Base-by-base conservation (phyloP, 2,888 invertebrate genomes). In the Timandra comae region DNA sequence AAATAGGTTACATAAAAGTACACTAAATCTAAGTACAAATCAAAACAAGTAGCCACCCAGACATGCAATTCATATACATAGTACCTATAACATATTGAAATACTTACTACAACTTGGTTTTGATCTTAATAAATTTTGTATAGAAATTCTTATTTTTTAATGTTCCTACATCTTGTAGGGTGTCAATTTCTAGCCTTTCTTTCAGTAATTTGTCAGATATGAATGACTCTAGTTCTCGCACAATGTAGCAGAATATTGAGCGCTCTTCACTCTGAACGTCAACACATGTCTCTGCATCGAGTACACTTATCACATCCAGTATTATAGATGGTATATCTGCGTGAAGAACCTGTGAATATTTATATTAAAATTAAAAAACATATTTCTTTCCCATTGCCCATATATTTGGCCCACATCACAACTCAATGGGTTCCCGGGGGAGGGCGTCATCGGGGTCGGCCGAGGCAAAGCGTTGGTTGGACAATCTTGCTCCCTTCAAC, bases 81-180 rank as follows among this genome's bases (percentile, higher is more conserved):
- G n/a, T n/a, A n/a, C n/a, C n/a, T n/a, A n/a, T n/a, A n/a, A n/a
- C n/a, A n/a, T n/a, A n/a, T n/a, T n/a, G n/a, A n/a, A 20, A 51
- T 79, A 93, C 97, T 91, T 89, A 98, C 97, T 97, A 99, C 63
- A 99, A 86, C 81, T 97, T 97, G 29, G 99, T 99, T 87, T 98
- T 99, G 38, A 97, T 94, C 90, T 97, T 97, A 58, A 99, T 98
- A 76, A 97, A 98, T 74, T 96, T 97, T 27, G 95, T 95, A 73
- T 95, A 94, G 80, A 96, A 96, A 52, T 91, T 93, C 68, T 93
- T 93, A 65, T 96, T 96, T 61, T 93, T 94, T 29, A 98, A 88
- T 45, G 96, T 93, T 12, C 96, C 95, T 40, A 95, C 93, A 87
- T 96, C 96, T 74, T 96, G 96, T 20, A 98, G 81, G 0, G 96